Evolutionary conservation across 2,113 vertebrate species (phyloP), one percentile per base, ranked within the genome.

Genomic region (Callospermophilus lateralis): DNA sequence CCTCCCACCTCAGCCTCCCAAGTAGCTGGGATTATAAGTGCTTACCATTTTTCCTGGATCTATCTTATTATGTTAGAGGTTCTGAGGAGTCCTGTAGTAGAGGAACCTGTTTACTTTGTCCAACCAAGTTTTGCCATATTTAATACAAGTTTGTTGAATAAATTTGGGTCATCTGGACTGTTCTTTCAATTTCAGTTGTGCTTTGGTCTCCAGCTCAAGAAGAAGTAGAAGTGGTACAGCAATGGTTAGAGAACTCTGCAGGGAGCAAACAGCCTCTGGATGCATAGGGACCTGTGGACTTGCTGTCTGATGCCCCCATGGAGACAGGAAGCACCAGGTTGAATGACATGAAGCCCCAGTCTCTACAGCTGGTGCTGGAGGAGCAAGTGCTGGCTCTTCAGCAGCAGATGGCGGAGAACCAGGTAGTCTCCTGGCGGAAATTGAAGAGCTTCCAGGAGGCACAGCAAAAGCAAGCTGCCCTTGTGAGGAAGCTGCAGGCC

Each of bases 401-500:
- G 87, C 97, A 98, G 55, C 97, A 98, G 91, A 98, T 97, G 98
- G 96, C 93, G 7, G 97, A 93, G 65, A 98, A 98, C 76, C 98
- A 98, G 98, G 98, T 98, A 48, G 98, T 98, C 45, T 98, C 98
- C 97, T 98, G 93, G 97, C 97, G 96, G 89, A 98, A 98, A 98
- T 96, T 99, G 91, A 98, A 98, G 94, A 99, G 96, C 96, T 98
- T 98, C 55, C 98, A 98, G 58, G 99, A 99, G 97, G 98, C 99
- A 86, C 99, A 99, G 98, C 98, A 98, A 76, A 97, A 99, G 48
- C 99, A 99, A 96, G 98, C 99, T 2, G 88, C 99, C 74, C 98
- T 99, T 11, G 98, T 99, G 94, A 98, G 99, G 97, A 99, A 99
- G n/a, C 98, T 99, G 20, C 99, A 99, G 98, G 99, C 98, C 97